Base-by-base conservation (phyloP, 2,888 invertebrate genomes). In the Lithosia quadra region DNA sequence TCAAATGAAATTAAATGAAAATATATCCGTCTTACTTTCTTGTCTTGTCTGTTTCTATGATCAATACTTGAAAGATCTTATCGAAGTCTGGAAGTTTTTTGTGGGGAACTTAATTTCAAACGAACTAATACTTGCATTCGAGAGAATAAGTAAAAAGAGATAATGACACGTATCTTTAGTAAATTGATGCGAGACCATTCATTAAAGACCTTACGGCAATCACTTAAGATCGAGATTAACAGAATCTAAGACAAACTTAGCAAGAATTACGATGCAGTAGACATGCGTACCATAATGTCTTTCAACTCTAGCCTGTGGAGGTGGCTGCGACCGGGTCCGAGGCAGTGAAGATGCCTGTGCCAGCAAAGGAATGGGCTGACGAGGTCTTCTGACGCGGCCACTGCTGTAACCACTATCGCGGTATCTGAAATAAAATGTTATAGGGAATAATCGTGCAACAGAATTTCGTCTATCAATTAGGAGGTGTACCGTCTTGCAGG, bases 371-470 rank as follows among this genome's bases (percentile, higher is more conserved):
- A 71, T 73, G 11, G 79, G 74, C 24, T 77, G 79, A 57, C 87
- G 82, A 24, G 83, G 36, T 2, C 88, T 84, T 0, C 90, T 87
- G 18, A 80, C 76, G 10, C 91, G 88, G 0, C 88, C 88, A 75
- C 92, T 93, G 79, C 90, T 90, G 83, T 93, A 92, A 1, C 93
- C 93, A 55, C 95, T 94, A 80, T 95, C 95, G 0, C 94, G 91
- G 64, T 95, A 95, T 75, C 95, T 95, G 73, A 10, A 34, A 58
- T 5, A 3, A 55, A 39, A 63, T 10, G 76, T 49, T n/a, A 18
- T 49, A 1, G 49, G 0, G 7, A 18, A 43, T 43, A 13, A 43
- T 43, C 18, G 18, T 18, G 28, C 9, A 9, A 1, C n/a, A 49
- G 3, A 49, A 2, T n/a, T 9, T n/a, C 9, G 49, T 7, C 0